Base-by-base conservation (phyloP, 1,140 invertebrate species). In the Papilio polytes region DNA sequence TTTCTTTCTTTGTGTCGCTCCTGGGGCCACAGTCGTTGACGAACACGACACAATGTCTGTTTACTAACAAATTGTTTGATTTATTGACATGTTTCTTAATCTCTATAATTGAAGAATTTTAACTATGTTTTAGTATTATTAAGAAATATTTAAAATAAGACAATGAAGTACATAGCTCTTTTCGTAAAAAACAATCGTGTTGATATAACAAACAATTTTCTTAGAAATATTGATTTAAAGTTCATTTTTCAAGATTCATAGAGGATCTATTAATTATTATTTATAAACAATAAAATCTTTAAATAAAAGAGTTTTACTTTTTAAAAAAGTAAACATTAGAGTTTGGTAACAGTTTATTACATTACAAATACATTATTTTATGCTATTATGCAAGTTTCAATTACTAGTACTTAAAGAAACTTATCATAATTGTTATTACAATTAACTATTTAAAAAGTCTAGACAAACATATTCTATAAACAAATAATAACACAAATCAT, bases 1-100 rank as follows among this genome's bases (percentile, higher is more conserved):
- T 86, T 89, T 88, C 88, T 91, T 82, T 90, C 86, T 88, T 85
- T 87, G 82, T 91, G 81, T 85, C 89, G 84, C 80, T 82, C 83
- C 80, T 80, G 66, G 41, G 31, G 74, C 63, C 78, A 85, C 87
- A 83, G 88, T 89, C 92, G 87, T 89, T 91, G 84, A 92, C 89
- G 90, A 87, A 89, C 92, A 90, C 87, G 92, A 87, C 88, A 41
- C 36, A 41, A 85, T 26, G 26, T 85, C 80, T 89, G 84, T 88
- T 86, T 84, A 91, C 87, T 91, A 90, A 92, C 88, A 88, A 76
- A 72, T 73, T 82, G 76, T 85, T 80, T 81, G 66, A 56, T 3
- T 22, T 80, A 70, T 70, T 70, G 63, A 70, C 63, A 70, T 22
- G 22, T 70, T 31, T 70, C 26, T 31, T 15, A 36, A 66, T 15